phyloP scores from a whole-genome alignment of 1,140 invertebrate species.

The Macrocentrus cingulum region DNA sequence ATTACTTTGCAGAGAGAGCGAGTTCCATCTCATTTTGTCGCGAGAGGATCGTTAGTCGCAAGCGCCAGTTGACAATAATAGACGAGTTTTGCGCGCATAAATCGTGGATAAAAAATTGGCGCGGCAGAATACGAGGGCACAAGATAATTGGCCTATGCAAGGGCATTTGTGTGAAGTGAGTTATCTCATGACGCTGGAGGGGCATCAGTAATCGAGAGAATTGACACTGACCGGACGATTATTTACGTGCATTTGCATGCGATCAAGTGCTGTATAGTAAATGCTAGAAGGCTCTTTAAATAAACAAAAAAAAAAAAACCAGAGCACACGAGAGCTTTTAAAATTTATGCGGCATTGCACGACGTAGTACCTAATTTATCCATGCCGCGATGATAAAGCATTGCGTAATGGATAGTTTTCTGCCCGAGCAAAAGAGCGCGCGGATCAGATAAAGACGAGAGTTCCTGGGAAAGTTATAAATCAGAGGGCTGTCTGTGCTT shows the following conservation, averaged over 20 bases:
- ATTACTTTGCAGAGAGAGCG: no score
- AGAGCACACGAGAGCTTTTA: background rate
- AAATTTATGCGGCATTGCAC: conserved; percentile 13
- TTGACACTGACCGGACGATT: conserved; percentile 3
- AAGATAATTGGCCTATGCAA: conserved; percentile 19
- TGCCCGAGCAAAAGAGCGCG: conserved; percentile 28
- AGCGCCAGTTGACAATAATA: no score
- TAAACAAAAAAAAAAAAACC: background rate
- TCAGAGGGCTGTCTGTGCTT: conserved; percentile 30
- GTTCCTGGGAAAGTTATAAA: conserved; percentile 32
- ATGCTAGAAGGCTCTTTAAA: background rate
- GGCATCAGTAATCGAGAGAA: background rate
- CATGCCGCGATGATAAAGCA: conserved; percentile 41
- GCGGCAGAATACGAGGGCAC: conserved; percentile 12
- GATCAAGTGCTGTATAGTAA: conserved; percentile 3
- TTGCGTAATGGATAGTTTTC: conserved; percentile 41
- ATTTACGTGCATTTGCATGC: conserved; percentile 7
- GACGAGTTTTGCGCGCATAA: no score
- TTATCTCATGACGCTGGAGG: background rate
- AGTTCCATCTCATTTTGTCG: no score
- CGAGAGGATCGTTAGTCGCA: no score
- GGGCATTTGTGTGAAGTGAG: conserved; percentile 6
- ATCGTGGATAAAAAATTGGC: no score
- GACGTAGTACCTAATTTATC: conserved; percentile 30
- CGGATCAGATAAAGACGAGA: conserved; percentile 29